Evolutionary conservation across 2,888 invertebrate species (phyloP), one percentile per base, ranked within the genome.

Genomic region (Cyrtodaria siliqua): DNA sequence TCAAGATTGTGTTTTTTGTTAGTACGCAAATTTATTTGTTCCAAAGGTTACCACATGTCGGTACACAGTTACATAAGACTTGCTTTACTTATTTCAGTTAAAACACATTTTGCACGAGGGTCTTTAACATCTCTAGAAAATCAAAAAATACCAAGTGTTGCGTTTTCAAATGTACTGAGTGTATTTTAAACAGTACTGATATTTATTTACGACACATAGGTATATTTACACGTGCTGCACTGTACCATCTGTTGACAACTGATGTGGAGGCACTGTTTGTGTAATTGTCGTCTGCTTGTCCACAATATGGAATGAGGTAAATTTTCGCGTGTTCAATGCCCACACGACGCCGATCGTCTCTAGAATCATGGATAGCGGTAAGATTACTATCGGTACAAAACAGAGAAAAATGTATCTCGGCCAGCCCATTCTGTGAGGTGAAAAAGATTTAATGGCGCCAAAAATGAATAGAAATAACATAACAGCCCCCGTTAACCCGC

Each of bases 391-490:
- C 23, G 86, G 82, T 24, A 81, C 69, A n/a, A n/a, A n/a, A n/a
- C n/a, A n/a, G n/a, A n/a, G n/a, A n/a, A n/a, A n/a, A n/a, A n/a
- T n/a, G n/a, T 57, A 87, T 56, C 79, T 82, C 0, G 76, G 29
- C 52, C 81, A 56, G 12, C 87, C 87, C 14, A 78, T 63, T 50
- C 87, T 70, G n/a, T 83, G 61, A 16, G 79, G 78, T 14, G 82
- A 84, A 60, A 89, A 88, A 12, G 88, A 88, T 57, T 87, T 89
- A 4, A 86, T 73, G 2, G 87, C 80, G 23, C 89, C 89, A 67
- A 88, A 84, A 23, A 88, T 81, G 55, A 83, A 88, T 2, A 89
- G 71, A 64, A 88, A 89, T 16, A 82, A 23, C 80, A 87, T 84
- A 0, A 85, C 79, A 23, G 86, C 85, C 0, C 83, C 83, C 69